Evolutionary conservation across 2,113 vertebrate species (phyloP).

Genomic region (Ciconia maguari): DNA sequence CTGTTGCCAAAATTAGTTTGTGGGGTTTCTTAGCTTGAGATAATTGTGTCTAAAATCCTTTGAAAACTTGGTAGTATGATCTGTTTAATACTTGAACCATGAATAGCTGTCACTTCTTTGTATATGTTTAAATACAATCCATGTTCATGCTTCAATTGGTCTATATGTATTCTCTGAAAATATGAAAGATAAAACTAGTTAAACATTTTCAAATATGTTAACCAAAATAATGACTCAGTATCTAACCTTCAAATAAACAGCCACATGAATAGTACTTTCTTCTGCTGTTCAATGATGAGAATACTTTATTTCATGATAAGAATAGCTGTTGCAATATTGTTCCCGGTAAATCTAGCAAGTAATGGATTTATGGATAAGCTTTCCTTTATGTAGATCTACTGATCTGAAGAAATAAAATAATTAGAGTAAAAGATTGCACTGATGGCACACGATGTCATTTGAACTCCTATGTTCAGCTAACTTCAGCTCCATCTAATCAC

Average conservation of each 20-base stretch:
- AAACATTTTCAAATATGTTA: background rate
- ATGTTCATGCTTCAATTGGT: constrained; percentile 83
- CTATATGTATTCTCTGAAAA: constrained; percentile 79
- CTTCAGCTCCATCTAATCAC: background rate
- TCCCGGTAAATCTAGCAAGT: background rate
- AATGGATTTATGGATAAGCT: background rate
- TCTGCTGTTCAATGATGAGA: background rate
- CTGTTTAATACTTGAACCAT: constrained; percentile 80
- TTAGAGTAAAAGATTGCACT: background rate
- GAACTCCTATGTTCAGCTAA: background rate
- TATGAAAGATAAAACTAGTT: constrained; percentile 47
- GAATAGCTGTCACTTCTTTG: constrained; percentile 81
- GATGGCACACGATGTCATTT: background rate
- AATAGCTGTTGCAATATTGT: background rate
- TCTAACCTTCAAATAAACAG: background rate
- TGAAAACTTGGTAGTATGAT: constrained; percentile 79
- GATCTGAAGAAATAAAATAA: background rate
- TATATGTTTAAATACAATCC: constrained; percentile 85
- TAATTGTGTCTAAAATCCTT: constrained; percentile 78
- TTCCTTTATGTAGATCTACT: background rate
- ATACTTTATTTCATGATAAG: background rate
- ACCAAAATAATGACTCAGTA: background rate
- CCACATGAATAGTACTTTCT: background rate
- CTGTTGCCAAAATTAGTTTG: constrained; percentile 75
- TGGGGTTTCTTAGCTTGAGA: constrained; percentile 68